These are phyloP conservation scores for Dinoponera quadriceps DNA, from an alignment of 1,140 invertebrate species.

Conservation along the genomic window DNA sequence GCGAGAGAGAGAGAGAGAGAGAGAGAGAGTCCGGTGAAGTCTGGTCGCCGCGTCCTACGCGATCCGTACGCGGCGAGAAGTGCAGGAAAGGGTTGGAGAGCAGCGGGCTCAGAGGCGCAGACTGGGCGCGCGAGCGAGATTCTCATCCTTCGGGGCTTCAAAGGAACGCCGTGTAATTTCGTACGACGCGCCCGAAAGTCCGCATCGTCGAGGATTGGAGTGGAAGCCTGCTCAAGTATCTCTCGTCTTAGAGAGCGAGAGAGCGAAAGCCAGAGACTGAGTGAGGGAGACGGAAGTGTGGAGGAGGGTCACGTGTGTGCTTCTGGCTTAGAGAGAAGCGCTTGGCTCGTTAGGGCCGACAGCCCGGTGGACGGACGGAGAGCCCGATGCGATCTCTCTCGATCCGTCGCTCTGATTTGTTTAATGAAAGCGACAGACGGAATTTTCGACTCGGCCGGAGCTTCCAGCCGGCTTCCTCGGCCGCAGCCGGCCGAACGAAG, in stretches of 20 bases:
- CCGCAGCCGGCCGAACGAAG: background rate
- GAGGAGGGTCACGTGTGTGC: constrained; percentile 14
- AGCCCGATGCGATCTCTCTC: background rate
- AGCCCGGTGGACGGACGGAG: background rate
- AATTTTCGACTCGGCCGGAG: constrained; percentile 1
- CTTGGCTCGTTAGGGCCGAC: constrained; percentile 38
- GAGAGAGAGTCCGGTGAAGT: too few species aligned
- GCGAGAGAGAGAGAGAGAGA: too few species aligned
- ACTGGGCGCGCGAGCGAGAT: background rate
- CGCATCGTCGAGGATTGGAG: constrained; percentile 18
- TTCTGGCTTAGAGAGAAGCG: constrained; percentile 21
- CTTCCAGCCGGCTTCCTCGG: background rate
- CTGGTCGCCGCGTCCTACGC: too few species aligned
- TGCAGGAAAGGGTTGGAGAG: background rate
- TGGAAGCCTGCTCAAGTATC: constrained; percentile 12
- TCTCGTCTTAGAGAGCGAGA: constrained; percentile 35
- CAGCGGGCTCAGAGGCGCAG: too few species aligned
- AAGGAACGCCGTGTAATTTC: constrained; percentile 24
- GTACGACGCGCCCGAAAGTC: background rate
- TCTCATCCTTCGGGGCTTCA: background rate
- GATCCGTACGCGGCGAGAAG: too few species aligned
- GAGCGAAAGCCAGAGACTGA: background rate
- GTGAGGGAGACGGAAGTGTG: background rate
- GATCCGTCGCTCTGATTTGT: constrained; percentile 39
- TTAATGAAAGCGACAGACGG: constrained; percentile 41